phyloP scores from a whole-genome alignment of 1,140 invertebrate species.

The Colletes gigas region DNA sequence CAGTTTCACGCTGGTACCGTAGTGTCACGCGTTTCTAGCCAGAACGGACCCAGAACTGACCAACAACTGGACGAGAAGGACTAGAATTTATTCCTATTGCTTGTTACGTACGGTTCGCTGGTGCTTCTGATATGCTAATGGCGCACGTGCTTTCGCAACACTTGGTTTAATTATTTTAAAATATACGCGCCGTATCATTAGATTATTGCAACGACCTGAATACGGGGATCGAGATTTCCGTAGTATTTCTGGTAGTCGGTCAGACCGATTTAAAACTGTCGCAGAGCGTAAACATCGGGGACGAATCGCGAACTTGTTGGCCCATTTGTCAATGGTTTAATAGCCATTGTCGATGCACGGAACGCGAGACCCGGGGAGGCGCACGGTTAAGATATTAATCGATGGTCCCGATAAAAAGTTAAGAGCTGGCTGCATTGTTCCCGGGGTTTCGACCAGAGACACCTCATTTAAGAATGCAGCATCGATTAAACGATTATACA shows the following conservation, averaged over 20 bases:
- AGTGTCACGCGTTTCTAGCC: too few species aligned
- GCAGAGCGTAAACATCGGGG: not conserved
- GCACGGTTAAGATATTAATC: constrained; percentile 25
- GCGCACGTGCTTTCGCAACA: not conserved
- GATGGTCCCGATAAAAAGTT: constrained; percentile 32
- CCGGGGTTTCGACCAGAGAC: not conserved
- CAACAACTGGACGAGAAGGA: too few species aligned
- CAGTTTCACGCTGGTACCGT: too few species aligned
- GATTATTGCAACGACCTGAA: not conserved
- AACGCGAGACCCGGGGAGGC: not conserved
- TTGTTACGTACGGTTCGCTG: not conserved
- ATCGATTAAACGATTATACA: constrained; percentile 43
- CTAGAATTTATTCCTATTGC: not conserved
- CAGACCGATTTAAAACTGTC: not conserved
- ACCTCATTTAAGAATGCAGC: constrained; percentile 24
- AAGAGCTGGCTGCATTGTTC: constrained; percentile 32
- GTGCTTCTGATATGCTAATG: not conserved
- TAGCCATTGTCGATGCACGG: not conserved
- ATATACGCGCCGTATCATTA: not conserved
- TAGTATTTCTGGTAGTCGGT: not conserved
- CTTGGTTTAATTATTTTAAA: constrained; percentile 1
- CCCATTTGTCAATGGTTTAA: not conserved
- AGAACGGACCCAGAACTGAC: too few species aligned
- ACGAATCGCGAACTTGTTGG: not conserved
- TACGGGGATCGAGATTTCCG: not conserved